Evolutionary conservation across 2,113 vertebrate species (phyloP).

Genomic region (Ammodytes marinus): DNA sequence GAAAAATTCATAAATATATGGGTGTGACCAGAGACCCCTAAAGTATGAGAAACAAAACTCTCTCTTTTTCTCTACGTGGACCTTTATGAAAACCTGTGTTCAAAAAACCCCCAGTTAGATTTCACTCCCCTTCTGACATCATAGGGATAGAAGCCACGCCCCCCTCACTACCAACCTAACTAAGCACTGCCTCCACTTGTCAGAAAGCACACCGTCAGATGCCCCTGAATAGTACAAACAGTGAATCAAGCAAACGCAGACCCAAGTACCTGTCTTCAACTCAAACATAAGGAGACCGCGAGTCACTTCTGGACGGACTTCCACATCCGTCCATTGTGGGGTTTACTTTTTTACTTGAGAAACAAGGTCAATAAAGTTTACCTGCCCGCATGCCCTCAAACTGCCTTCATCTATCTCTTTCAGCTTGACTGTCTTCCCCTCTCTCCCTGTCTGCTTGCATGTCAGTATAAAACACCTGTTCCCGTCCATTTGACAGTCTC

Average conservation of each 20-base stretch:
- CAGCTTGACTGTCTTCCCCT: background rate
- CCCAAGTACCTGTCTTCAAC: background rate
- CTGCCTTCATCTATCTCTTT: conserved; percentile 7
- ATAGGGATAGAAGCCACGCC: too few relatives aligned
- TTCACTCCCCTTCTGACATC: too few relatives aligned
- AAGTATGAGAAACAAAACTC: too few relatives aligned
- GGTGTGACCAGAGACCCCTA: too few relatives aligned
- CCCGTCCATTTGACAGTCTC: conserved; percentile 32
- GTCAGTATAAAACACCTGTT: conserved; percentile 40
- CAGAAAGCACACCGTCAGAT: too few relatives aligned
- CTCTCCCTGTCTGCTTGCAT: background rate
- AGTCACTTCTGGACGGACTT: too few relatives aligned
- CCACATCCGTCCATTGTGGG: background rate
- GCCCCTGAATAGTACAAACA: too few relatives aligned
- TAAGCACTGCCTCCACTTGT: too few relatives aligned
- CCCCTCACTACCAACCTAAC: too few relatives aligned
- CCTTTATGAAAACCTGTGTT: too few relatives aligned
- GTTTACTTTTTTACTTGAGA: background rate
- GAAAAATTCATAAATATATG: background rate
- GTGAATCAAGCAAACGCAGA: background rate
- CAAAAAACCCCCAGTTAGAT: too few relatives aligned
- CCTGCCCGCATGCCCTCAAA: background rate
- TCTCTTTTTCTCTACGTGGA: too few relatives aligned
- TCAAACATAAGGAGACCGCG: background rate
- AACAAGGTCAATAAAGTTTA: background rate